Evolutionary conservation across 2,888 invertebrate species (phyloP).

Genomic region (Philopedon plagiatum): DNA sequence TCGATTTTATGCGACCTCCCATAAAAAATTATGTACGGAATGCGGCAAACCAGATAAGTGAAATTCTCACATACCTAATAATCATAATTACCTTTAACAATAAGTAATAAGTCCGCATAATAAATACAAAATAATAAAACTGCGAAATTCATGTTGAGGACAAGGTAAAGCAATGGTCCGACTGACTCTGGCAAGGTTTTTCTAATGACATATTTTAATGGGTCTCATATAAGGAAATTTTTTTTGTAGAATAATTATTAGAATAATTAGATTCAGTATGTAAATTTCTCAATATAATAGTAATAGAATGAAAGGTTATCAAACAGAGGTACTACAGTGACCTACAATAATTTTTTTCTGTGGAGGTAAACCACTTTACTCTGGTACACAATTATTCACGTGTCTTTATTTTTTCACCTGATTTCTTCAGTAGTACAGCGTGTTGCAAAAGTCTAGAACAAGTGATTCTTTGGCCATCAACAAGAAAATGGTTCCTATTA

Average conservation of each 20-base stretch:
- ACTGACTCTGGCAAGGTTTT: not conserved
- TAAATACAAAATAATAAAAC: not conserved
- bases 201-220: not conserved
- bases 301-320: not conserved
- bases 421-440: too few species aligned
- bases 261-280: not conserved
- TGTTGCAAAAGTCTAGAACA: too few species aligned
- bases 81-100: not conserved
- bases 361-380: not conserved
- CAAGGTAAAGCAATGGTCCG: not conserved
- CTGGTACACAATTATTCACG: too few species aligned
- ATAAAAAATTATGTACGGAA: not conserved
- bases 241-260: too few species aligned
- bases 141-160: not conserved
- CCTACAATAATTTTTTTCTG: not conserved
- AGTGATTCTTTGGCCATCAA: too few species aligned
- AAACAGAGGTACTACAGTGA: not conserved
- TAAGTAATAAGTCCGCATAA: not conserved
- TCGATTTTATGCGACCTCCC: not conserved
- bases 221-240: not conserved
- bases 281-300: not conserved
- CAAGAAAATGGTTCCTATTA: too few species aligned
- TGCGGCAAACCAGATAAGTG: slow-evolving; percentile 7
- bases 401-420: too few species aligned
- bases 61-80: not conserved